These are phyloP conservation scores for Cyrtodaria siliqua DNA, from an alignment of 2,888 invertebrate species.

Conservation along the genomic window DNA sequence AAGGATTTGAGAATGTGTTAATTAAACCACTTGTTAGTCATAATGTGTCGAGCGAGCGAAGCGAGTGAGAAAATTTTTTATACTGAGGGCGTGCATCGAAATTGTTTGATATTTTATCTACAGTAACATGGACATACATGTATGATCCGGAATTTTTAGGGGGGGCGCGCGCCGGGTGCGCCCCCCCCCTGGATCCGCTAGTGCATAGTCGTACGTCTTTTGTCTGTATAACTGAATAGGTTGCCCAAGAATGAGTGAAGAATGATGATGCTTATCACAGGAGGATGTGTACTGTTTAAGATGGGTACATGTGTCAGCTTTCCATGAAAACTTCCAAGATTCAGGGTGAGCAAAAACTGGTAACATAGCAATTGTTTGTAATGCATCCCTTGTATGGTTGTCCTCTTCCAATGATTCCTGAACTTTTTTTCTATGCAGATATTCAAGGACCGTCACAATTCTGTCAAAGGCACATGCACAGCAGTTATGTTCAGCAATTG, in stretches of 20 bases:
- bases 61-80: too few species aligned
- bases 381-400: not conserved
- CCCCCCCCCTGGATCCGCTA: too few species aligned
- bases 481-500: constrained; percentile 14
- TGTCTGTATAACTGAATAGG: constrained; percentile 30
- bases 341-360: constrained; percentile 66
- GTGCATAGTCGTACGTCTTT: not conserved
- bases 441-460: not conserved
- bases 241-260: constrained; percentile 18
- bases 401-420: not conserved
- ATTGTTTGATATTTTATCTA: too few species aligned
- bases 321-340: constrained; percentile 69
- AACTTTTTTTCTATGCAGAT: not conserved
- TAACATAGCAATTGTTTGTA: constrained; percentile 46
- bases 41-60: too few species aligned
- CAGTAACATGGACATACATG: too few species aligned
- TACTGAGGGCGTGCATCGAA: too few species aligned
- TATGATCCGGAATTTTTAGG: too few species aligned
- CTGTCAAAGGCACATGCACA: constrained; percentile 16
- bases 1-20: too few species aligned
- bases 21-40: too few species aligned
- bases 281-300: not conserved
- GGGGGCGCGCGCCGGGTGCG: too few species aligned
- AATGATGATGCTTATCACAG: not conserved
- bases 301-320: constrained; percentile 28